phyloP scores from a whole-genome alignment of 2,797 vertebrate genomes.

The Synanceia verrucosa region DNA sequence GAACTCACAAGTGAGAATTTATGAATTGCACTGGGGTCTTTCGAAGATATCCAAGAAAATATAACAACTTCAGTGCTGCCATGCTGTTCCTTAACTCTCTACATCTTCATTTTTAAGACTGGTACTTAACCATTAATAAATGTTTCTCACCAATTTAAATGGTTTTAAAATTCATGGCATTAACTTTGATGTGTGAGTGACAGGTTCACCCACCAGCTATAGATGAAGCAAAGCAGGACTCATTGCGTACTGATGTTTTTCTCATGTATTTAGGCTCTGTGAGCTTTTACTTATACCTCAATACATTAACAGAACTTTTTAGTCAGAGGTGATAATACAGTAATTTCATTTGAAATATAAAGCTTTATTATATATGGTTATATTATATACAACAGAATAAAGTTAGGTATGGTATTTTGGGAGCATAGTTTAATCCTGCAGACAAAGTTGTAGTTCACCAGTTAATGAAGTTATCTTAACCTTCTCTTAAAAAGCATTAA shows the following conservation, averaged over 20 bases:
- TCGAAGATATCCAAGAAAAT: not conserved
- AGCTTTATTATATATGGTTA: too few relatives aligned
- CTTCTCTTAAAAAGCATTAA: constrained; percentile 10
- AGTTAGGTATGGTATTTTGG: not conserved
- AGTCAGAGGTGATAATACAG: not conserved
- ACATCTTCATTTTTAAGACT: not conserved
- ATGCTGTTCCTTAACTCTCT: not conserved
- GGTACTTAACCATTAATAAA: not conserved
- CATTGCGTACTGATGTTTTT: not conserved
- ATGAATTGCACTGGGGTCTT: constrained; percentile 10
- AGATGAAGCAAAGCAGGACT: not conserved
- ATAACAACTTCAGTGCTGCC: not conserved
- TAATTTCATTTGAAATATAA: not conserved
- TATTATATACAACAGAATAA: not conserved
- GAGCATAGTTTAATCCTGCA: not conserved
- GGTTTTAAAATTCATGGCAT: constrained; percentile 3
- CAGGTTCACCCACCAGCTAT: not conserved
- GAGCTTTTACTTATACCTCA: not conserved
- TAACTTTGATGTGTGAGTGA: constrained; percentile 14
- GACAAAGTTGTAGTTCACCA: not conserved
- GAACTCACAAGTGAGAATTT: constrained; percentile 19
- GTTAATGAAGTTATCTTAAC: constrained; percentile 16
- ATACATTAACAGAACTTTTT: not conserved
- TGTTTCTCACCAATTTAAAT: constrained; percentile 5
- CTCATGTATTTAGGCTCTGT: not conserved